A percentile compares a stretch with the other conserved stretches of the same genome.
phyloP scores from a whole-genome alignment of 1,140 invertebrate species.

The Argopecten irradians region DNA sequence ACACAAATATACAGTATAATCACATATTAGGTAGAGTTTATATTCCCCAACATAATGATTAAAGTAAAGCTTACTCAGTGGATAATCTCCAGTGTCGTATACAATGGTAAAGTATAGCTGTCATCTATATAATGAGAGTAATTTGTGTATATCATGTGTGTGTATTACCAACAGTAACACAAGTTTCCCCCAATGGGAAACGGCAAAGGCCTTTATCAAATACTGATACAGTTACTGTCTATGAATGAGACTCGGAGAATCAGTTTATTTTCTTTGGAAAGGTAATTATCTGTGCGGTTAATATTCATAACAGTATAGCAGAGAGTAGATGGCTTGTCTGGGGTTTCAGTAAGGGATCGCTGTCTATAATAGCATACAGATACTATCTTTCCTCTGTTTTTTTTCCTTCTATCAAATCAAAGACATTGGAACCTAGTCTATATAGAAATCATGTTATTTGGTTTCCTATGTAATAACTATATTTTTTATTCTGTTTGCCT shows the following conservation, averaged over 20 bases:
- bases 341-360: neutral
- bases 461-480: neutral
- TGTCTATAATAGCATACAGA: neutral
- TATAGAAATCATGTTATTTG: slow-evolving; percentile 18
- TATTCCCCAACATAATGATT: no score
- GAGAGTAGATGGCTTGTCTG: neutral
- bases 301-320: slow-evolving; percentile 3
- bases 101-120: neutral
- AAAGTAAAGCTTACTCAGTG: no score
- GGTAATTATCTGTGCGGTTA: slow-evolving; percentile 11
- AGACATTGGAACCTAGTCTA: neutral
- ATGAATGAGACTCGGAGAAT: neutral
- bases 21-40: no score
- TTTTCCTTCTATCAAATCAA: neutral
- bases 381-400: neutral
- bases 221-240: neutral
- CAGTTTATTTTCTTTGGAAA: neutral
- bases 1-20: no score
- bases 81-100: no score
- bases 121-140: neutral
- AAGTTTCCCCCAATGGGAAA: neutral
- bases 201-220: neutral
- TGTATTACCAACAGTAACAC: neutral
- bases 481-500: neutral
- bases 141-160: neutral